phyloP scores from a whole-genome alignment of 2,888 invertebrate genomes.

The Celastrina argiolus region DNA sequence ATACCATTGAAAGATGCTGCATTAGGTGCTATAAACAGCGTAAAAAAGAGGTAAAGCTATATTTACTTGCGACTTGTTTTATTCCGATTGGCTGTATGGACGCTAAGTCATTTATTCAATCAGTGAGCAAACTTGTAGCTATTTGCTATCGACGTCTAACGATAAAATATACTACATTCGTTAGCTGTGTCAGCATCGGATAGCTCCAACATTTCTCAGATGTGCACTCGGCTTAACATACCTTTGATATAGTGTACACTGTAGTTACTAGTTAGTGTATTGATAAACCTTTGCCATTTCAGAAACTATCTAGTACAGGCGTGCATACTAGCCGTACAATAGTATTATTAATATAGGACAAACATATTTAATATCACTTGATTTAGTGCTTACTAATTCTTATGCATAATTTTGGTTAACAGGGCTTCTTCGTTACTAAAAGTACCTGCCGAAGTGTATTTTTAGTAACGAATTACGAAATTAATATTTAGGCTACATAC shows the following conservation, averaged over 20 bases:
- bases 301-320: background rate
- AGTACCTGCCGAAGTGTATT: too few relatives aligned
- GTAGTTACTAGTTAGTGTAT: background rate
- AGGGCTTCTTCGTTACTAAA: too few relatives aligned
- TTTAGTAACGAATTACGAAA: too few relatives aligned
- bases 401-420: too few relatives aligned
- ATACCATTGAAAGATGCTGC: too few relatives aligned
- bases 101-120: constrained; percentile 19
- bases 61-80: background rate
- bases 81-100: background rate
- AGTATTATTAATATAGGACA: too few relatives aligned
- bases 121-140: constrained; percentile 20
- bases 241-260: background rate
- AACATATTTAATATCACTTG: too few relatives aligned
- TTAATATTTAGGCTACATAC: too few relatives aligned
- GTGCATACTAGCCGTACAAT: too few relatives aligned
- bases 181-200: constrained; percentile 21
- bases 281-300: background rate
- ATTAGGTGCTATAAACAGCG: too few relatives aligned
- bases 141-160: constrained; percentile 22
- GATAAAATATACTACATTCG: constrained; percentile 24
- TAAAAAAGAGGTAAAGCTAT: background rate
- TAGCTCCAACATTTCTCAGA: constrained; percentile 7
- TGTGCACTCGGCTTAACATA: background rate
- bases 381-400: too few relatives aligned